These are phyloP conservation scores for Agapornis canus DNA, from an alignment of 2,797 vertebrate genomes.

Conservation along the genomic window DNA sequence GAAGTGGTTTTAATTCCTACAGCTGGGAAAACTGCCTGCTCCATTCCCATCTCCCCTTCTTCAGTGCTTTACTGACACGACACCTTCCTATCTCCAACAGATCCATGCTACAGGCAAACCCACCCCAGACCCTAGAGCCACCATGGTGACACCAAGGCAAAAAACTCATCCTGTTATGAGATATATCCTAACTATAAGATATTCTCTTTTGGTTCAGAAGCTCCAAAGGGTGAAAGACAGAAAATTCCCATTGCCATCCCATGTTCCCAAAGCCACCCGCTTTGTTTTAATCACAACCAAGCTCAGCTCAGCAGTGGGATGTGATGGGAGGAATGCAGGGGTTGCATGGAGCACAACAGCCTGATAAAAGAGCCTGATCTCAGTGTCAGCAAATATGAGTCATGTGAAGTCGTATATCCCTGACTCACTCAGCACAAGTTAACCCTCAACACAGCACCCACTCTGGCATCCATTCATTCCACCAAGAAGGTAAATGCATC, in stretches of 20 bases:
- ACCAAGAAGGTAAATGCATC: background rate
- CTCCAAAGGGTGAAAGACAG: background rate
- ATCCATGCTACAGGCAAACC: background rate
- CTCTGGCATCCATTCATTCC: background rate
- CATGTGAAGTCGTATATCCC: accelerated
- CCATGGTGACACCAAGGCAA: background rate
- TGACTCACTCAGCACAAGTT: background rate
- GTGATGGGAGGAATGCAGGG: background rate
- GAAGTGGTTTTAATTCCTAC: background rate
- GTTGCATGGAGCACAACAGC: background rate
- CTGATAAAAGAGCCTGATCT: background rate
- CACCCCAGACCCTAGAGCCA: background rate
- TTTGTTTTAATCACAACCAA: background rate
- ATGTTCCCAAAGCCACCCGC: background rate
- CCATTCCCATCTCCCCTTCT: background rate
- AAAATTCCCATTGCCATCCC: background rate
- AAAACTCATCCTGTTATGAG: background rate
- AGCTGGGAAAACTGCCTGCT: background rate
- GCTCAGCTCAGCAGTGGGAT: background rate
- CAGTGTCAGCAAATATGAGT: background rate
- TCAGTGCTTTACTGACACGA: background rate
- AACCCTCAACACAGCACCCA: background rate
- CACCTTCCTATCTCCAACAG: background rate
- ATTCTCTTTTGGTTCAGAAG: background rate
- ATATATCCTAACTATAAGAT: background rate